A percentile compares a stretch with the other conserved stretches of the same genome.
Conservation (phyloP, 1,140 invertebrate genomes). For the Drosophila hydei region DNA sequence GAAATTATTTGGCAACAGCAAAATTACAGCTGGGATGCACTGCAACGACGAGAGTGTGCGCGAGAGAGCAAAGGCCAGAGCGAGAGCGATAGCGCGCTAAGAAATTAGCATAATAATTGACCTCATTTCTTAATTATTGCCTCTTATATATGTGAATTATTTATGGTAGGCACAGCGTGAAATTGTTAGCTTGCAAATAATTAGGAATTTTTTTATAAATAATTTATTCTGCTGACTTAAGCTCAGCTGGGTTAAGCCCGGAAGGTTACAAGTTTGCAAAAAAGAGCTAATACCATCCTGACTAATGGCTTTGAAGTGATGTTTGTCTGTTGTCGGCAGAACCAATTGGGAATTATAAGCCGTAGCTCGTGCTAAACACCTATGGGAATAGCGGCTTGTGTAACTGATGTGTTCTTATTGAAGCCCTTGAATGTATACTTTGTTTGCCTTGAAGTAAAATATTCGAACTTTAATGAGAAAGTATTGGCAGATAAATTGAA, state of each 20-base stretch:
- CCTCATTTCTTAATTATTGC: slow-evolving; percentile 53
- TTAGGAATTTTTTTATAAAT: slow-evolving; percentile 11
- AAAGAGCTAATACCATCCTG: neutral
- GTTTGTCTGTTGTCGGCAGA: neutral
- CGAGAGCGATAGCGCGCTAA: slow-evolving; percentile 1
- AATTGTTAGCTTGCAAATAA: slow-evolving; percentile 18
- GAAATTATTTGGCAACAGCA: slow-evolving; percentile 34
- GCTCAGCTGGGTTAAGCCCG: neutral
- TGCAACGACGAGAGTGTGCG: neutral
- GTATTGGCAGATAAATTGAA: too few relatives aligned
- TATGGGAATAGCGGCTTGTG: neutral
- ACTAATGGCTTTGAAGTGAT: slow-evolving; percentile 10
- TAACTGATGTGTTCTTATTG: neutral
- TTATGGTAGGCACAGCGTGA: slow-evolving; percentile 17
- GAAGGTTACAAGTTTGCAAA: neutral
- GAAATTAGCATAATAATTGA: slow-evolving; percentile 64
- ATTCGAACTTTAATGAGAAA: too few relatives aligned
- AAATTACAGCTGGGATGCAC: slow-evolving; percentile 45
- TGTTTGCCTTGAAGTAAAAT: too few relatives aligned
- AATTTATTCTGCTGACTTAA: slow-evolving; percentile 1
- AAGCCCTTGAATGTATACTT: neutral
- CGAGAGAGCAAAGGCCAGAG: neutral
- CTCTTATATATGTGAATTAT: slow-evolving; percentile 27
- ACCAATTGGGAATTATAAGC: slow-evolving; percentile 26
- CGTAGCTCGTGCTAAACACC: slow-evolving; percentile 23